phyloP scores from a whole-genome alignment of 2,113 vertebrate species.

The Brachypteracias leptosomus region DNA sequence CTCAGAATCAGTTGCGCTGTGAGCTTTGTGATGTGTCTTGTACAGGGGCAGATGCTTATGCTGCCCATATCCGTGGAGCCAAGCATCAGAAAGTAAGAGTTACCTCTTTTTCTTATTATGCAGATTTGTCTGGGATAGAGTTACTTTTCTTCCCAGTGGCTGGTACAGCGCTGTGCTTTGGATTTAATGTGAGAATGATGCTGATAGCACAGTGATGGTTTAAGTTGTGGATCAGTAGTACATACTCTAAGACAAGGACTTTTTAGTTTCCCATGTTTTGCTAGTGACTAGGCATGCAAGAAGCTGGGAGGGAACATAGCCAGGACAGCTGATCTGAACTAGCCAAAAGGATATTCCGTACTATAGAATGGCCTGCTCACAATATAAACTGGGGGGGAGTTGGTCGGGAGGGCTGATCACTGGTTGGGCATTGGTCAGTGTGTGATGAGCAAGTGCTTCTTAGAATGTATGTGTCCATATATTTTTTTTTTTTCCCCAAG shows the following conservation, averaged over 20 bases:
- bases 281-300: neutral
- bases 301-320: neutral
- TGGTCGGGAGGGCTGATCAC: neutral
- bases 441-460: neutral
- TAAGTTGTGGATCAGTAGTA: neutral
- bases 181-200: neutral
- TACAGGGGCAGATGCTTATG: constrained; percentile 95
- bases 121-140: neutral
- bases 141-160: neutral
- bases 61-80: constrained; percentile 96
- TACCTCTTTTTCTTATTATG: neutral
- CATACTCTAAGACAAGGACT: neutral
- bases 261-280: neutral
- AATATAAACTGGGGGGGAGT: too few relatives aligned
- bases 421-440: neutral
- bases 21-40: constrained; percentile 98
- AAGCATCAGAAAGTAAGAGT: constrained; percentile 95
- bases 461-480: neutral
- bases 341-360: neutral
- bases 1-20: constrained; percentile 96
- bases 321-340: neutral
- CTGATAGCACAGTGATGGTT: neutral
- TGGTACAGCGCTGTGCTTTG: neutral
- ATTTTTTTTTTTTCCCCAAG: too few relatives aligned
- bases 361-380: neutral